Base-by-base conservation (phyloP, 2,797 vertebrate species). In the Arrhamphus sclerolepis region DNA sequence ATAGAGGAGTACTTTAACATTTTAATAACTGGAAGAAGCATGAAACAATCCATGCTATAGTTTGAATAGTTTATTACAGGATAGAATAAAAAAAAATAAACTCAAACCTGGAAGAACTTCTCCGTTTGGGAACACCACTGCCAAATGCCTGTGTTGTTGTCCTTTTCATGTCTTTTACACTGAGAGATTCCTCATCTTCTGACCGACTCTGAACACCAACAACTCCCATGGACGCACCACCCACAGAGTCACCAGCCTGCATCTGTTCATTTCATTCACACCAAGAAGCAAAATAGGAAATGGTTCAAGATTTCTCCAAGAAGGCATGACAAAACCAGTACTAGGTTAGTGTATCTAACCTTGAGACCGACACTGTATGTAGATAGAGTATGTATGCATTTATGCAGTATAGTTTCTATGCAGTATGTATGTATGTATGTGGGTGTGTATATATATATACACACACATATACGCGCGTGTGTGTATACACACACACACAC, bases 81-180 rank as follows among this genome's bases (percentile, higher is more conserved):
- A 26, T 3, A 26, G 24, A 2, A 34, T 9, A 34, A 19, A 48
- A 13, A 13, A 20, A 1, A 18, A 7, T 18, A 41, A 26, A 18
- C 29, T 53, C 55, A 66, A 89, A 98, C 97, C 97, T 95, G 62
- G 96, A 98, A 22, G 97, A 98, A 88, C 97, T 98, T 84, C 97
- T 94, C 59, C 97, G 93, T 77, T 98, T 98, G 34, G 97, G 96
- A 68, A 98, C 90, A 1, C 94, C 94, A 5, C 86, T 77, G 24
- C 93, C 90, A 66, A 94, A 93, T 0, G 94, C 92, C 84, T 96
- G 95, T 2, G 92, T 85, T n/a, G 92, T 91, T 7, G 93, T 93
- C 79, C 95, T 92, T 80, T 97, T 94, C 31, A 91, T 55, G 58
- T 93, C 92, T 83, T 94, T 98, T 55, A 95, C 89, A 16, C 93